Base-by-base conservation (phyloP, 2,797 vertebrate genomes). In the Sebastes itinus region DNA sequence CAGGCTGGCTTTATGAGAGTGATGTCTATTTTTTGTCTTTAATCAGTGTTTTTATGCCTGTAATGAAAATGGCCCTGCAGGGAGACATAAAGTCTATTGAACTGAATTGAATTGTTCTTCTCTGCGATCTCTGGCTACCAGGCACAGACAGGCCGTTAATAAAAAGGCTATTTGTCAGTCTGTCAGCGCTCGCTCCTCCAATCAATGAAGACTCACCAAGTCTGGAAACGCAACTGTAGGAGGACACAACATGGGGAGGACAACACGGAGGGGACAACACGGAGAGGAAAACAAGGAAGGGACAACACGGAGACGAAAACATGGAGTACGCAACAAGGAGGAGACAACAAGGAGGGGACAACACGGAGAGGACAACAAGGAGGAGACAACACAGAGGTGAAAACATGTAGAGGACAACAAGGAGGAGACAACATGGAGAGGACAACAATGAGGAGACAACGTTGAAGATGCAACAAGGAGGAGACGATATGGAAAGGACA, bases 141-240 rank as follows among this genome's bases (percentile, higher is more conserved):
- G 88, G 81, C 88, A 82, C 84, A 92, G 80, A 88, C 89, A 82
- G 83, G 59, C 89, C 64, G 66, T 89, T 91, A 90, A 93, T 93
- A 93, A 92, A 92, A 89, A 92, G 89, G 75, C 90, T 89, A 84
- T 92, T 92, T 91, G 85, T 92, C 92, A 91, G 90, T 80, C 90
- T 92, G 91, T 93, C 91, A 91, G 86, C 84, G 9, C 87, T 81
- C 67, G 38, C 70, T 80, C 66, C 80, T 82, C 77, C 81, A 91
- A 90, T 93, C 91, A 92, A 91, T 92, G 90, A 87, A 52, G 75
- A 78, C 82, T 88, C 84, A 56, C 61, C 16, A n/a, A 82, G 73
- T 80, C 81, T 73, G 87, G 75, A 73, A 71, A 85, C 20, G 9
- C 59, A 77, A 65, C 78, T 76, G 74, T 11, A 52, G 35, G 60